Percentiles rank a stretch among this genome's conserved stretches.
phyloP scores from a whole-genome alignment of 1,140 invertebrate species.

The Sitobion miscanthi region DNA sequence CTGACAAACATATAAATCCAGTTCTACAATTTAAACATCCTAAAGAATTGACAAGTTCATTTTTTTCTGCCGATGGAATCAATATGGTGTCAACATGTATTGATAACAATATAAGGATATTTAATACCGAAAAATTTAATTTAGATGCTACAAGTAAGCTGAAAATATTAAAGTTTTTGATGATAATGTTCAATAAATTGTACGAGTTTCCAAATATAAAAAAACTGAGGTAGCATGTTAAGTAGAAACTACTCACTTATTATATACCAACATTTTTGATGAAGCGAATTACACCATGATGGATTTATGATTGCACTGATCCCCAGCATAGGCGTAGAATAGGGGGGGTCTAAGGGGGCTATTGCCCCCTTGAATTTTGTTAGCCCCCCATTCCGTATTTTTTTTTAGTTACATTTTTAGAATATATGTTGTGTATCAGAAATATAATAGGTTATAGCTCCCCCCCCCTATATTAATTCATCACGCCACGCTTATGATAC shows the following conservation, averaged over 20 bases:
- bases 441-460: too few species aligned
- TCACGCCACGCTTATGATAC: too few species aligned
- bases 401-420: too few species aligned
- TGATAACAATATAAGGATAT: constrained; percentile 59
- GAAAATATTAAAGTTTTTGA: background rate
- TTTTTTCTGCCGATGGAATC: constrained; percentile 59
- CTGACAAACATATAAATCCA: constrained; percentile 6
- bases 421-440: too few species aligned
- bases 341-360: too few species aligned
- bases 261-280: background rate
- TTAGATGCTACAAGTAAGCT: background rate
- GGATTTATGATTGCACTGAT: background rate
- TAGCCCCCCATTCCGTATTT: too few species aligned
- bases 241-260: background rate
- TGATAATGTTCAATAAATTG: background rate
- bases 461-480: too few species aligned
- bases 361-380: too few species aligned
- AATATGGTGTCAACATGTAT: constrained; percentile 59
- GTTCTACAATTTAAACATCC: constrained; percentile 31
- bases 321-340: too few species aligned
- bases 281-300: background rate
- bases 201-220: background rate
- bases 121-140: constrained; percentile 44
- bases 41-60: constrained; percentile 59
- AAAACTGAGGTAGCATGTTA: background rate